phyloP scores from a whole-genome alignment of 2,113 vertebrate species.

The Tiliqua scincoides region DNA sequence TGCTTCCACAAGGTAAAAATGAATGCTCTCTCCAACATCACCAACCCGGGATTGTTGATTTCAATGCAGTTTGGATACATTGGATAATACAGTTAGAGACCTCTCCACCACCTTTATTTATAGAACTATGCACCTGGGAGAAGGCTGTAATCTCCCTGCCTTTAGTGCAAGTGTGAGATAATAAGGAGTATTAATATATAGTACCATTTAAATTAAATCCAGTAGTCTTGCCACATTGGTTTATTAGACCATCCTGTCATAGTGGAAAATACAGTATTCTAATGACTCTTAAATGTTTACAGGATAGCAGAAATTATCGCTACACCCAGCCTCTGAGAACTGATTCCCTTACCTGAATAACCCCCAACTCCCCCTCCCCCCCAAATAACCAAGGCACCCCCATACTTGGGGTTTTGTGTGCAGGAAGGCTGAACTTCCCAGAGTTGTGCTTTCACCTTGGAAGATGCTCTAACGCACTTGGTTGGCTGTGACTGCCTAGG shows the following conservation, averaged over 20 bases:
- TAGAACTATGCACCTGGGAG: slow-evolving; percentile 81
- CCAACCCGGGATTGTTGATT: slow-evolving; percentile 80
- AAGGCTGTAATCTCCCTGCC: slow-evolving; percentile 76
- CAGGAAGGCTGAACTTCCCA: slow-evolving; percentile 37
- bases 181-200: slow-evolving; percentile 83
- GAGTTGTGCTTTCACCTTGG: slow-evolving; percentile 67
- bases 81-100: slow-evolving; percentile 80
- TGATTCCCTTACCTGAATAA: slow-evolving; percentile 69
- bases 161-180: slow-evolving; percentile 82
- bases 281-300: slow-evolving; percentile 85
- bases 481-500: slow-evolving; percentile 54
- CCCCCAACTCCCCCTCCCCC: slow-evolving; percentile 47
- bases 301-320: slow-evolving; percentile 76
- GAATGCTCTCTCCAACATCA: slow-evolving; percentile 83
- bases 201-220: slow-evolving; percentile 87
- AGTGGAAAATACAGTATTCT: slow-evolving; percentile 80
- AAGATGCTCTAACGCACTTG: slow-evolving; percentile 44
- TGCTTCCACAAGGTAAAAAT: slow-evolving; percentile 98
- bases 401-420: slow-evolving; percentile 33
- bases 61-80: slow-evolving; percentile 73
- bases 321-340: slow-evolving; percentile 70
- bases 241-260: slow-evolving; percentile 81
- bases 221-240: slow-evolving; percentile 90
- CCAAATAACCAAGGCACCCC: slow-evolving; percentile 44
- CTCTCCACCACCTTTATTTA: slow-evolving; percentile 82